These are phyloP conservation scores for Chelon labrosus DNA, from an alignment of 2,797 vertebrate genomes.

Conservation along the genomic window DNA sequence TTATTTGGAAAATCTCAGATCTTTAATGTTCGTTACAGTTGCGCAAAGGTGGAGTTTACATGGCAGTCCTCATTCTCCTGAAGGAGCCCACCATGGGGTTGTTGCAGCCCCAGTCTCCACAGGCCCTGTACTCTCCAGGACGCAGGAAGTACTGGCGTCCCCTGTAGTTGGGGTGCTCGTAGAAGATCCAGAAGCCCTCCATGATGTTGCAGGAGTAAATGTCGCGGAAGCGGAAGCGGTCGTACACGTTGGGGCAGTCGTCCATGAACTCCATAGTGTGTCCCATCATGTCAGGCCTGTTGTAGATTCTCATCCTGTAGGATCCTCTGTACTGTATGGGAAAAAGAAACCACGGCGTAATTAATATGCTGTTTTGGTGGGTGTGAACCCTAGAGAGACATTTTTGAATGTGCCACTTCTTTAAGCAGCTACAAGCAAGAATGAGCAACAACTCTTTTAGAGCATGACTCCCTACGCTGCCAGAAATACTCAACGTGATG, in stretches of 20 bases:
- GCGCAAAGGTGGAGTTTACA: slow-evolving; percentile 58
- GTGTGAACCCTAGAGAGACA: slow-evolving; percentile 19
- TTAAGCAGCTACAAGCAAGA: slow-evolving; percentile 50
- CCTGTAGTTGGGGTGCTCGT: slow-evolving; percentile 87
- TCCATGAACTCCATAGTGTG: slow-evolving; percentile 86
- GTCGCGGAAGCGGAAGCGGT: slow-evolving; percentile 80
- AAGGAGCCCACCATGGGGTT: slow-evolving; percentile 86
- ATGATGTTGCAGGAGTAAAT: slow-evolving; percentile 84
- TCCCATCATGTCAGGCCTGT: slow-evolving; percentile 83
- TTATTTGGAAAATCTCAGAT: slow-evolving; percentile 45
- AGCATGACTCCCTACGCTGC: slow-evolving; percentile 60
- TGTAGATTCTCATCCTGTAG: slow-evolving; percentile 85
- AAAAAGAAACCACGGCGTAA: slow-evolving; percentile 21
- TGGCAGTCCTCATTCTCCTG: slow-evolving; percentile 82
- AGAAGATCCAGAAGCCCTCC: slow-evolving; percentile 87
- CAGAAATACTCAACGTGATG: slow-evolving; percentile 70
- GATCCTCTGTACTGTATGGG: slow-evolving; percentile 81
- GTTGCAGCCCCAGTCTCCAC: slow-evolving; percentile 82
- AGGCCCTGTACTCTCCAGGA: slow-evolving; percentile 83
- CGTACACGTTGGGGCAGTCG: slow-evolving; percentile 84
- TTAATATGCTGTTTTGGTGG: slow-evolving; percentile 36
- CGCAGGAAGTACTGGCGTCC: slow-evolving; percentile 86
- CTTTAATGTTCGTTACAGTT: slow-evolving; percentile 66
- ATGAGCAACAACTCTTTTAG: slow-evolving; percentile 45
- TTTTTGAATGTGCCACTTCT: slow-evolving; percentile 44